Evolutionary conservation across 2,888 invertebrate species (phyloP).

Genomic region (Tenthredo scrophulariae): DNA sequence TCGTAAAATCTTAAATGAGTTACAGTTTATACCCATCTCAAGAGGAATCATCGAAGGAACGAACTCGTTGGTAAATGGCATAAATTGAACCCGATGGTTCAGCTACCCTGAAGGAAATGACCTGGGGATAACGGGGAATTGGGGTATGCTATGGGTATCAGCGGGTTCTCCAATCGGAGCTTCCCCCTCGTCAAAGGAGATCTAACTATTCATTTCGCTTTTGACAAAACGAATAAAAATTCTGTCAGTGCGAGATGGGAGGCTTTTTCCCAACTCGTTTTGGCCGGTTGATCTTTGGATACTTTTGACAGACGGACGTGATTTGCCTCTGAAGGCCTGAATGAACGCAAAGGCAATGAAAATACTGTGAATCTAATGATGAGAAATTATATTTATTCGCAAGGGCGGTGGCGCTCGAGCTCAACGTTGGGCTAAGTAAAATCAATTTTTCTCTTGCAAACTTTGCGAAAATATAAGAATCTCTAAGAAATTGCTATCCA

Average conservation of each 20-base stretch:
- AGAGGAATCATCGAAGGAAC: background rate
- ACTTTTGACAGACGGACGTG: background rate
- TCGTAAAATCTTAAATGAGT: background rate
- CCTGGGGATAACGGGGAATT: slow-evolving; percentile 3
- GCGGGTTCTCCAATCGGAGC: background rate
- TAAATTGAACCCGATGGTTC: slow-evolving; percentile 8
- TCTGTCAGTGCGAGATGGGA: background rate
- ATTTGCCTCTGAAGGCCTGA: background rate
- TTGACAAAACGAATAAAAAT: slow-evolving; percentile 11
- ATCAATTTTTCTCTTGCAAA: slow-evolving; percentile 21
- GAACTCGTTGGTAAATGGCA: slow-evolving; percentile 7
- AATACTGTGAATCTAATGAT: background rate
- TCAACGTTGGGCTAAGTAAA: background rate
- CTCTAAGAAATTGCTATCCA: background rate
- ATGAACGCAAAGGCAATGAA: background rate
- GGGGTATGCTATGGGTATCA: background rate
- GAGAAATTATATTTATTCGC: slow-evolving; percentile 1
- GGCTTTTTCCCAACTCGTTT: slow-evolving; percentile 14
- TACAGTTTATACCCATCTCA: background rate
- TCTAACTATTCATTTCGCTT: slow-evolving; percentile 3
- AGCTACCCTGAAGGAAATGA: background rate
- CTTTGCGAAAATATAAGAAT: slow-evolving; percentile 33
- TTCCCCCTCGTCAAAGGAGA: background rate
- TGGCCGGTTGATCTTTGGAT: background rate
- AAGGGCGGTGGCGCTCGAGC: background rate